These are phyloP conservation scores for Lates japonicus DNA, from an alignment of 2,797 vertebrate species.

Conservation along the genomic window DNA sequence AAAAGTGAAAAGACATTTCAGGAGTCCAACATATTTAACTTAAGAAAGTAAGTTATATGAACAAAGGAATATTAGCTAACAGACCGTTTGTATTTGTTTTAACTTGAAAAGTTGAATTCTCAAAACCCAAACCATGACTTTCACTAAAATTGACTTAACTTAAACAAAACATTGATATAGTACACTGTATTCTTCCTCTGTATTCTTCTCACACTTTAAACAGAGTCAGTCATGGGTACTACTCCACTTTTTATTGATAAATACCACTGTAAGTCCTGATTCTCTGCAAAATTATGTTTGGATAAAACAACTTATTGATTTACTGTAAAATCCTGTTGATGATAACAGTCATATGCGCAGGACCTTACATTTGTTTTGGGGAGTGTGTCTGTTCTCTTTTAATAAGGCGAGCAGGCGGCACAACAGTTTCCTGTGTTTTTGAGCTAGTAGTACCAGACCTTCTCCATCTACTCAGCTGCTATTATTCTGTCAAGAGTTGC, in stretches of 20 bases:
- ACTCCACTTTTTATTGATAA: neutral
- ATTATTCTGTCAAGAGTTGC: conserved; percentile 98
- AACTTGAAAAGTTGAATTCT: neutral
- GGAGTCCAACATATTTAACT: neutral
- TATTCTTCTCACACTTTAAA: neutral
- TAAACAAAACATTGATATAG: neutral
- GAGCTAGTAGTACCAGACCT: conserved; percentile 79
- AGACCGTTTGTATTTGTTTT: neutral
- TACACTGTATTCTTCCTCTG: neutral
- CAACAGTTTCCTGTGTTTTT: conserved; percentile 93
- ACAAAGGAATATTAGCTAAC: neutral
- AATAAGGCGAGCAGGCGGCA: conserved; percentile 90
- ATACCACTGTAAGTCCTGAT: neutral
- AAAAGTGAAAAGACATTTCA: neutral
- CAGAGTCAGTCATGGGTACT: neutral
- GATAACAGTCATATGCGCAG: conserved; percentile 35
- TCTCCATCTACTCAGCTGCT: conserved; percentile 89
- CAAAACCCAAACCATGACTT: neutral
- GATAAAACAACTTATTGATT: neutral
- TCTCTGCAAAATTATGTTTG: neutral
- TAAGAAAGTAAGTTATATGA: neutral
- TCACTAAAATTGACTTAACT: neutral
- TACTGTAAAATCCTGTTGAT: conserved; percentile 11
- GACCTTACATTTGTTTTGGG: conserved; percentile 61
- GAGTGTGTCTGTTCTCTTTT: conserved; percentile 85